Base-by-base conservation (phyloP, 1,140 invertebrate genomes). In the Orchestia grillus region DNA sequence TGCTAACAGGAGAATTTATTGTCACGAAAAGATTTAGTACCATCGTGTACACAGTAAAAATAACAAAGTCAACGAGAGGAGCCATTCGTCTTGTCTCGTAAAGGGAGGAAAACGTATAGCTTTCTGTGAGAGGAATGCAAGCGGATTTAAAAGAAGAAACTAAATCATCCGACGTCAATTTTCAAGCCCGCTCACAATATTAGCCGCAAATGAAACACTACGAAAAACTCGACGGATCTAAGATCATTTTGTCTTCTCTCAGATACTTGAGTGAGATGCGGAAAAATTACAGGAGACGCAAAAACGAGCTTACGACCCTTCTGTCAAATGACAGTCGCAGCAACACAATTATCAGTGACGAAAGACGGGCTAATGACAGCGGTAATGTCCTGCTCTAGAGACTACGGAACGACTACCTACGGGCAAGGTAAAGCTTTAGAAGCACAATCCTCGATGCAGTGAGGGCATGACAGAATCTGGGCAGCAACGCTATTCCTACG, bases 311-410 rank as follows among this genome's bases (percentile, higher is more conserved):
- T 47, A 45, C 43, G 44, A 94, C 92, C 92, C 92, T 94, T 94
- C 92, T n/a, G 92, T 94, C 92, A 44, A 94, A 94, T 94, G 92
- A 94, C 92, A 94, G 92, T 42, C 44, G 43, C 36, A 94, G 92
- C 92, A 94, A 94, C 92, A 94, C 92, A 94, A 94, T 94, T 94
- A 94, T 94, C 92, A n/a, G 92, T 44, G 92, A 47, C 43, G 92
- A 94, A 42, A 94, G 92, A 94, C 92, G 44, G 92, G 44, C 92
- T 94, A 94, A 94, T 94, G 92, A 94, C 92, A 94, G 43, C 41
- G 44, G 92, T 94, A 94, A 94, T 94, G 92, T 90, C 88, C 43
- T 90, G 62, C 62, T 36, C 62, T 77, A 77, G 62, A 77, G 62
- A 77, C 62, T 77, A 77, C 62, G 62, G 28, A 77, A 77, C 62